phyloP scores from a whole-genome alignment of 2,888 invertebrate species.

The Polyploca ridens region DNA sequence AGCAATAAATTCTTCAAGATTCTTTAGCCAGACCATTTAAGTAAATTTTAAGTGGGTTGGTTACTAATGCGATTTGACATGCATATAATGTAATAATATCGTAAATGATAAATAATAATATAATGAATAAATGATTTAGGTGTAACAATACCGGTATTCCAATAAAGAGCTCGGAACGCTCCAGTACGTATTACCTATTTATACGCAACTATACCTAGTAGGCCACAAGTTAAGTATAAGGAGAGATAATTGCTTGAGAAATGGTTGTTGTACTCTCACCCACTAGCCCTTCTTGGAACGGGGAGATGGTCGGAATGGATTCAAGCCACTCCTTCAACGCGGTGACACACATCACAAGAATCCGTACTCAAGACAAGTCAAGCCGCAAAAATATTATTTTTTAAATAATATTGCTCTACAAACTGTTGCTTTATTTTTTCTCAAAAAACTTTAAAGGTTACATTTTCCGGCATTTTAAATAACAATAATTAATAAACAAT shows the following conservation, averaged over 20 bases:
- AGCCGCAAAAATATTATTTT: background rate
- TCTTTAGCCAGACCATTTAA: constrained; percentile 20
- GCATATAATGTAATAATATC: constrained; percentile 5
- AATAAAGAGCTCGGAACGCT: constrained; percentile 4
- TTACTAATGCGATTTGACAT: constrained; percentile 5
- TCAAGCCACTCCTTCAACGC: constrained; percentile 54
- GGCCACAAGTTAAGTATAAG: too few relatives aligned
- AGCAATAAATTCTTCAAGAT: constrained; percentile 35
- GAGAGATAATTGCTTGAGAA: constrained; percentile 25
- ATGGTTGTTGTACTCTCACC: constrained; percentile 34
- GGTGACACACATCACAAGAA: constrained; percentile 65
- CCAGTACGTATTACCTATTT: background rate
- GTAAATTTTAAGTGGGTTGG: constrained; percentile 24
- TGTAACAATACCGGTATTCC: background rate
- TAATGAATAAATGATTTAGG: background rate
- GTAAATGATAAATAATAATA: background rate
- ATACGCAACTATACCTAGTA: background rate
- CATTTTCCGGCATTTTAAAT: too few relatives aligned
- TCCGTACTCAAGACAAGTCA: constrained; percentile 34
- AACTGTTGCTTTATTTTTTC: too few relatives aligned
- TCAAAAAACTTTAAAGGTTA: too few relatives aligned
- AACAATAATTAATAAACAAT: too few relatives aligned
- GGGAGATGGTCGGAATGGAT: constrained; percentile 61
- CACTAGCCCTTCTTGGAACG: constrained; percentile 70
- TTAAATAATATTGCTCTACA: too few relatives aligned